These are phyloP conservation scores for Telenomus remus DNA, from an alignment of 1,140 invertebrate genomes.

Conservation along the genomic window DNA sequence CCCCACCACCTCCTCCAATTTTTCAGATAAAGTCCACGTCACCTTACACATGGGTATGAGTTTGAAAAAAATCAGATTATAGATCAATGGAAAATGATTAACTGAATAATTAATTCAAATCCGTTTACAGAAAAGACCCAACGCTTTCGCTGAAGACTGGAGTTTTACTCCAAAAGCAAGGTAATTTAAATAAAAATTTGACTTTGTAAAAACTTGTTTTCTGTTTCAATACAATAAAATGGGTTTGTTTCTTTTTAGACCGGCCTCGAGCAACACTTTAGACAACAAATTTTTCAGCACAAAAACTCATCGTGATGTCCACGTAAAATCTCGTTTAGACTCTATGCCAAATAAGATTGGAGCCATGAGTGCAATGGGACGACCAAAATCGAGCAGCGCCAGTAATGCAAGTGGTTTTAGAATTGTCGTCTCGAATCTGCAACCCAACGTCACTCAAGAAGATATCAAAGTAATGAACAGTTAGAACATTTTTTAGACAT, in stretches of 20 bases:
- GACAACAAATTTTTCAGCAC: constrained; percentile 42
- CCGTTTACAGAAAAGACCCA: too few species aligned
- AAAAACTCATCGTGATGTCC: constrained; percentile 63
- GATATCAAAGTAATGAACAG: constrained; percentile 93
- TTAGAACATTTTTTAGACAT: too few species aligned
- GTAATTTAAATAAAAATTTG: not conserved
- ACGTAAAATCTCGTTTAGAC: constrained; percentile 75
- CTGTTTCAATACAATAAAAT: too few species aligned
- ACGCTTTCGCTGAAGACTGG: too few species aligned
- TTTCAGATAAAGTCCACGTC: constrained; percentile 67
- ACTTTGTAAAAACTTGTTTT: too few species aligned
- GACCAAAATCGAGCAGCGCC: constrained; percentile 73
- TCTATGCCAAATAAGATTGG: constrained; percentile 70
- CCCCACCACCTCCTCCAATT: constrained; percentile 70
- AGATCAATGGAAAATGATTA: too few species aligned
- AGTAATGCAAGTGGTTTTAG: constrained; percentile 79
- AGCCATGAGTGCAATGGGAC: constrained; percentile 74
- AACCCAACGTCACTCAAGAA: constrained; percentile 88
- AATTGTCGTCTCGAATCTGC: constrained; percentile 91
- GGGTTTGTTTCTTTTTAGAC: not conserved
- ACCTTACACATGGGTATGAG: constrained; percentile 67
- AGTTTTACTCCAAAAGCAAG: too few species aligned
- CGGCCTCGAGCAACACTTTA: not conserved
- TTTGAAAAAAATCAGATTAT: not conserved
- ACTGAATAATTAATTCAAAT: too few species aligned